Percentiles rank a stretch among this genome's conserved stretches.
Conservation (phyloP, 1,140 invertebrate species). For the Drosophila erecta region DNA sequence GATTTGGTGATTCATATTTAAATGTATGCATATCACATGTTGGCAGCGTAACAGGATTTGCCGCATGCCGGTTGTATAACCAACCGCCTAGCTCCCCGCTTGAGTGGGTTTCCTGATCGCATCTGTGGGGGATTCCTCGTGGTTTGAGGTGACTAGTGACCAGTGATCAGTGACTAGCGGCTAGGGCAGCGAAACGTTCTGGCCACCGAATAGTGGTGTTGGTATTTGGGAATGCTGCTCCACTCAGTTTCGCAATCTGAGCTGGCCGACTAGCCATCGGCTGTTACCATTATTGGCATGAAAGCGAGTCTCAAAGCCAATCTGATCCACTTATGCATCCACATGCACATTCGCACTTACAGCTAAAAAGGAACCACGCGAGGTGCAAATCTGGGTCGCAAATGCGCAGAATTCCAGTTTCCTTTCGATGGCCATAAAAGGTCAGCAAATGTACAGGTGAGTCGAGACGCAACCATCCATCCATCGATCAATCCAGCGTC, state of each 20-base stretch:
- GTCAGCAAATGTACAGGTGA: slow-evolving; percentile 90
- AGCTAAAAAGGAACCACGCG: slow-evolving; percentile 89
- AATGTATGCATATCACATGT: slow-evolving; percentile 25
- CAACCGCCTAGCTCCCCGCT: too few relatives aligned
- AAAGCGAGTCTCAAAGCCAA: slow-evolving; percentile 19
- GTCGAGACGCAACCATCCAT: slow-evolving; percentile 23
- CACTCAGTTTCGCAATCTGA: slow-evolving; percentile 31
- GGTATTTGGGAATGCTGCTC: not conserved
- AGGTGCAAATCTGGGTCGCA: slow-evolving; percentile 91
- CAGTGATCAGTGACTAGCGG: too few relatives aligned
- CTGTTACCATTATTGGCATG: slow-evolving; percentile 18
- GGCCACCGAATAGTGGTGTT: too few relatives aligned
- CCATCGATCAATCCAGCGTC: not conserved
- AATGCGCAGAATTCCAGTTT: slow-evolving; percentile 92
- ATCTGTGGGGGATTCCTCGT: too few relatives aligned
- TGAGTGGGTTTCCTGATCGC: slow-evolving; percentile 13
- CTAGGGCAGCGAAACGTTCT: not conserved
- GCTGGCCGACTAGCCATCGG: not conserved
- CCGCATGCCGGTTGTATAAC: slow-evolving; percentile 24
- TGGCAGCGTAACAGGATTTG: slow-evolving; percentile 36
- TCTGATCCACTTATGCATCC: slow-evolving; percentile 35
- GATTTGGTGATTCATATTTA: slow-evolving; percentile 43
- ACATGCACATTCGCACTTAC: slow-evolving; percentile 51
- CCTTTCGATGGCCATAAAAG: slow-evolving; percentile 91
- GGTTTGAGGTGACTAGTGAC: too few relatives aligned